phyloP scores from a whole-genome alignment of 2,797 vertebrate species.

The Chelidonichthys spinosus region DNA sequence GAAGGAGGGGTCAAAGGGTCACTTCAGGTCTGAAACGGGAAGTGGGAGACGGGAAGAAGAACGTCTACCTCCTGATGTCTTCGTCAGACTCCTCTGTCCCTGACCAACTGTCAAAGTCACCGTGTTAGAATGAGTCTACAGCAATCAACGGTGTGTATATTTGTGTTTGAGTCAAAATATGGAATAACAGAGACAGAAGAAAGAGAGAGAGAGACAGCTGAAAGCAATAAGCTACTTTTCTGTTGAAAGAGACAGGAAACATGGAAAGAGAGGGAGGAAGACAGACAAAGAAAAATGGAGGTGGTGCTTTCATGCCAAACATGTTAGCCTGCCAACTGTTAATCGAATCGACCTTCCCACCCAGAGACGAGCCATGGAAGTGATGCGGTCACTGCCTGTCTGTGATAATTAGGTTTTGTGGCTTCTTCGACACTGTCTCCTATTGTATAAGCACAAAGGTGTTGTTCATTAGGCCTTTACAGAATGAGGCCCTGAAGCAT shows the following conservation, averaged over 20 bases:
- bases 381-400: slow-evolving; percentile 59
- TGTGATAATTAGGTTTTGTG: slow-evolving; percentile 60
- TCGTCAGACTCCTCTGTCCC: slow-evolving; percentile 88
- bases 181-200: neutral
- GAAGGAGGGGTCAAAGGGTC: slow-evolving; percentile 62
- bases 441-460: slow-evolving; percentile 11
- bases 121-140: slow-evolving; percentile 72
- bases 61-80: slow-evolving; percentile 91
- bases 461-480: neutral
- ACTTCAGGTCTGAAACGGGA: slow-evolving; percentile 75
- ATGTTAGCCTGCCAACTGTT: slow-evolving; percentile 42
- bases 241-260: neutral
- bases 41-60: slow-evolving; percentile 65
- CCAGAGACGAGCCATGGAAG: slow-evolving; percentile 47
- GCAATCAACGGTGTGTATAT: slow-evolving; percentile 29
- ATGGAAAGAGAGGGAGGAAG: neutral
- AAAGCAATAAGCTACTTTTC: neutral
- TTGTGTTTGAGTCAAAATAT: neutral
- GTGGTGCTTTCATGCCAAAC: slow-evolving; percentile 36
- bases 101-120: slow-evolving; percentile 92
- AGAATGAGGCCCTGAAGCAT: too few relatives aligned
- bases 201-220: slow-evolving; percentile 4
- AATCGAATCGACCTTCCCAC: slow-evolving; percentile 63
- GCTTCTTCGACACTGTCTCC: slow-evolving; percentile 42
- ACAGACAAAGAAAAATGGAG: slow-evolving; percentile 10